Percentiles rank a stretch among this genome's conserved stretches.
Evolutionary conservation across 2,797 vertebrate genomes (phyloP).

Genomic region (Anolis apletophallus): DNA sequence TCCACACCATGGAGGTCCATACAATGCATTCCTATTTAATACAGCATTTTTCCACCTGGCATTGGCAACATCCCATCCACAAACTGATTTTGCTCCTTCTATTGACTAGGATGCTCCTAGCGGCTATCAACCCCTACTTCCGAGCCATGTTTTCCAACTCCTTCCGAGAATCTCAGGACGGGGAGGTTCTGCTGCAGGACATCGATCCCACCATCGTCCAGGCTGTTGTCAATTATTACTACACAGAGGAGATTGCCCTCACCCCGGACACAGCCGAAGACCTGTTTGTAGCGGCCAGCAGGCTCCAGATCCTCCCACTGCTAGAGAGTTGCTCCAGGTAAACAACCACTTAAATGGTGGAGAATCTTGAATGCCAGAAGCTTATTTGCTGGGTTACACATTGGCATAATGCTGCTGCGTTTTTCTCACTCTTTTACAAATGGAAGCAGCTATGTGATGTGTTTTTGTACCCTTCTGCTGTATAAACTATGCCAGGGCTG

Average conservation of each 20-base stretch:
- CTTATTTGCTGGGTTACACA: too few species aligned
- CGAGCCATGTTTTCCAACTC: constrained; percentile 87
- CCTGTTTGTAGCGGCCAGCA: constrained; percentile 85
- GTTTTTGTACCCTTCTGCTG: too few species aligned
- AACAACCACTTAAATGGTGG: constrained; percentile 39
- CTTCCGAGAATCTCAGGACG: constrained; percentile 75
- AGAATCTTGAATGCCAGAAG: constrained; percentile 34
- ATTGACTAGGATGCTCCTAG: constrained; percentile 81
- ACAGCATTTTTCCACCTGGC: too few species aligned
- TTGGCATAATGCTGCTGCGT: too few species aligned
- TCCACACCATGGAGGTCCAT: too few species aligned
- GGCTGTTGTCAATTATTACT: constrained; percentile 84
- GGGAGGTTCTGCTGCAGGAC: constrained; percentile 85
- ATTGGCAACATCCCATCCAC: too few species aligned
- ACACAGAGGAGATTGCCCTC: constrained; percentile 83
- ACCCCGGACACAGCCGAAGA: constrained; percentile 84
- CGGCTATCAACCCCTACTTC: constrained; percentile 87
- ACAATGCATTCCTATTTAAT: too few species aligned
- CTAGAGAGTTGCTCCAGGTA: constrained; percentile 88
- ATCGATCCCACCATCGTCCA: constrained; percentile 84
- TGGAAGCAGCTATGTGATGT: too few species aligned
- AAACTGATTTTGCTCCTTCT: neutral
- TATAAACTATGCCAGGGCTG: too few species aligned
- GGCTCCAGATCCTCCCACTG: constrained; percentile 86
- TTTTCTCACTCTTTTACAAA: too few species aligned